These are phyloP conservation scores for Budorcas taxicolor DNA, from an alignment of 2,113 vertebrate species.

Conservation along the genomic window DNA sequence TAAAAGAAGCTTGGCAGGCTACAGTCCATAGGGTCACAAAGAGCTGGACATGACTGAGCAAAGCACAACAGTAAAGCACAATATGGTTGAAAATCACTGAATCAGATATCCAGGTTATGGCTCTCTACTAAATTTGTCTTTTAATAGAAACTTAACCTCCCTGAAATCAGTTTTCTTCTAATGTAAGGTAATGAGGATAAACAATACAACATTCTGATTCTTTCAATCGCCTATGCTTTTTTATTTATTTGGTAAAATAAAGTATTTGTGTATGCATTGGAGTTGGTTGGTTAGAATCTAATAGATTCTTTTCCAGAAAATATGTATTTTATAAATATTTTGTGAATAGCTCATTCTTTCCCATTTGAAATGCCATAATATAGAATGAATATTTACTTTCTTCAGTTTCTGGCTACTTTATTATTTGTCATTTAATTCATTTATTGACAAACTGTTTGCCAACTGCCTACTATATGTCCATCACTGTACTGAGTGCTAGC, in stretches of 20 bases:
- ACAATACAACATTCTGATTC: neutral
- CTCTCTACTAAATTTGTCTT: neutral
- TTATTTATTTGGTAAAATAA: neutral
- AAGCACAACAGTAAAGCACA: neutral
- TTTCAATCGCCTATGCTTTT: neutral
- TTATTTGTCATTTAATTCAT: neutral
- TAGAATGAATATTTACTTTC: neutral
- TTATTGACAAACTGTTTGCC: neutral
- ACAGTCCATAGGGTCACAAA: neutral
- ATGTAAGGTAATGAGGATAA: neutral
- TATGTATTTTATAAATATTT: neutral
- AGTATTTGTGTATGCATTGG: neutral
- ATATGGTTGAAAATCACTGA: neutral
- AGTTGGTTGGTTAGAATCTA: neutral
- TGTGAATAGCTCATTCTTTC: neutral
- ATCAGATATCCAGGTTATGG: neutral
- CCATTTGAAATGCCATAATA: conserved; percentile 1
- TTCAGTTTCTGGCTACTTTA: neutral
- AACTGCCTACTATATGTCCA: neutral
- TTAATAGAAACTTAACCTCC: neutral
- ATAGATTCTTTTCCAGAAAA: neutral
- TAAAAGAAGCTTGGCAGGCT: neutral
- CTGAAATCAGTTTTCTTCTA: neutral
- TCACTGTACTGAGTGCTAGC: neutral
- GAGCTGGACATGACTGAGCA: neutral